Conservation (phyloP, 1,140 invertebrate species). For the Rhyacophila brunnea region DNA sequence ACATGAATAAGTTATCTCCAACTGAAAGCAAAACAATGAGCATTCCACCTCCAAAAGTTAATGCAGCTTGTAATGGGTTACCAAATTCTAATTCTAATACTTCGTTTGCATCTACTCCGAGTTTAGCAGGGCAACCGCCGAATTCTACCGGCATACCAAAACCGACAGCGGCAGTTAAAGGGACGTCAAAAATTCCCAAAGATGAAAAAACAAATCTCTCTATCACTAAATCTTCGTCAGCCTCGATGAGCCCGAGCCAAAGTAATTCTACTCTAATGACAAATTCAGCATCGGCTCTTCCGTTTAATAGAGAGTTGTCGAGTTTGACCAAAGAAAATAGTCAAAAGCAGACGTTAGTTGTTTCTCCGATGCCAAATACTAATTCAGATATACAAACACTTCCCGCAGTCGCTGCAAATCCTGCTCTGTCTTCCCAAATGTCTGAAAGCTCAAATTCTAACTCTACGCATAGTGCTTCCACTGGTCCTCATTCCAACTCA, state of each 20-base stretch:
- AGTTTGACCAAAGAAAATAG: constrained; percentile 50
- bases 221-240: constrained; percentile 37
- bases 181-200: constrained; percentile 69
- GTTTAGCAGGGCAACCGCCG: constrained; percentile 41
- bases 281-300: constrained; percentile 48
- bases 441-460: constrained; percentile 60
- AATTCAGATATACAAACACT: constrained; percentile 40
- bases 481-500: constrained; percentile 63
- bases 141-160: constrained; percentile 76
- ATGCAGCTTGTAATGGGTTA: constrained; percentile 16
- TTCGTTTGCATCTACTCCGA: constrained; percentile 27
- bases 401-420: constrained; percentile 35
- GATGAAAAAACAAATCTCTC: constrained; percentile 41
- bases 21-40: constrained; percentile 38
- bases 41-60: constrained; percentile 34
- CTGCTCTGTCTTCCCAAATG: constrained; percentile 51
- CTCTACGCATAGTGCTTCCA: constrained; percentile 58
- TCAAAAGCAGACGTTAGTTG: constrained; percentile 65
- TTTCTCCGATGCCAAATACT: constrained; percentile 71
- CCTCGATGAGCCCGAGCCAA: constrained; percentile 55
- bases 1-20: constrained; percentile 32
- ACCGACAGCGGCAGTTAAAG: constrained; percentile 86
- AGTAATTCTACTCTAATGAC: constrained; percentile 56
- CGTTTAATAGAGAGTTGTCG: constrained; percentile 52
- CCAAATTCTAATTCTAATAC: constrained; percentile 28